Percentiles rank a stretch among this genome's conserved stretches.
phyloP scores from a whole-genome alignment of 2,797 vertebrate genomes.

The Heteromormyrus szaboi region DNA sequence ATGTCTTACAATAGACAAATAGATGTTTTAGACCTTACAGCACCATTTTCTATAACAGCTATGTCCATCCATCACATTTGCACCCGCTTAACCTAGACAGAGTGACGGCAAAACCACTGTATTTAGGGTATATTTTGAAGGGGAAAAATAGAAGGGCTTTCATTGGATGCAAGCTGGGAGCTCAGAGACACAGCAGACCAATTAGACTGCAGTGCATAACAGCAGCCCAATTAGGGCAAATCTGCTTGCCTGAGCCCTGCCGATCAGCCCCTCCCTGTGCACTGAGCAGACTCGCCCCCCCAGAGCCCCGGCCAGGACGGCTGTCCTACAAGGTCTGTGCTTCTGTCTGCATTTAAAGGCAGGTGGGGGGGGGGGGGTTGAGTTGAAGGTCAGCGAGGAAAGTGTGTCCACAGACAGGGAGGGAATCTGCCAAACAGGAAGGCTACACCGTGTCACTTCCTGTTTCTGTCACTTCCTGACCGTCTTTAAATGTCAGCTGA shows the following conservation, averaged over 20 bases:
- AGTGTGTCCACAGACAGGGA: neutral
- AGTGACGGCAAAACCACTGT: neutral
- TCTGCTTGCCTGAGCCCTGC: neutral
- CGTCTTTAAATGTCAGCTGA: neutral
- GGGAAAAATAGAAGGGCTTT: neutral
- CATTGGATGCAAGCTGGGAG: neutral
- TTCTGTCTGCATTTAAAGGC: neutral
- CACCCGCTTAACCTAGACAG: neutral
- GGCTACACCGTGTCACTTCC: neutral
- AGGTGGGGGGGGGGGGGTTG: neutral
- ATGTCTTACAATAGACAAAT: neutral
- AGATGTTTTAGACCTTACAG: neutral
- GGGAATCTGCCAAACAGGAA: neutral
- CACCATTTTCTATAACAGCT: neutral
- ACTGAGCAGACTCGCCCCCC: neutral
- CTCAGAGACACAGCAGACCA: neutral
- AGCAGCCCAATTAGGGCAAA: neutral
- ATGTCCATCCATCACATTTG: neutral
- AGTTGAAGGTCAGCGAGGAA: neutral
- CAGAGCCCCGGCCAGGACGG: neutral
- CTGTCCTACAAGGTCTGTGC: neutral
- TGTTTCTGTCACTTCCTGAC: neutral
- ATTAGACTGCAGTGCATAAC: neutral
- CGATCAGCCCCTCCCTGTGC: neutral
- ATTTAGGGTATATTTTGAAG: neutral